Conservation (phyloP, 64 coral and sea anemone species). For the Montipora cactus region DNA sequence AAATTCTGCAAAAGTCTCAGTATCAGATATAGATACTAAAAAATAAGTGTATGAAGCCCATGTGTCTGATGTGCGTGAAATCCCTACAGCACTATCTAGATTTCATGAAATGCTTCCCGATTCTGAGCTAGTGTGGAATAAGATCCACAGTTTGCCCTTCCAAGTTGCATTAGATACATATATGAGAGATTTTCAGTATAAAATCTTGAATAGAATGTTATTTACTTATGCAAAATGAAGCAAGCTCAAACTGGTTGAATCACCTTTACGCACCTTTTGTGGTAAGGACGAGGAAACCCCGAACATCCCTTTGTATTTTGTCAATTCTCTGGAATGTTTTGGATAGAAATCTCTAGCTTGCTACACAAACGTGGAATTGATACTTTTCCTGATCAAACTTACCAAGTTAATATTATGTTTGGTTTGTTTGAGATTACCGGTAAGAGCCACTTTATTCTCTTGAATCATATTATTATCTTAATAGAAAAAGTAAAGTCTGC, state of each 20-base stretch:
- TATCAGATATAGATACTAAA: slow-evolving; percentile 3
- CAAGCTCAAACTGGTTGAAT: slow-evolving; percentile 8
- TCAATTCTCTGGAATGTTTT: neutral
- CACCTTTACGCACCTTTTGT: slow-evolving; percentile 2
- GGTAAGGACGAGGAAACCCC: slow-evolving; percentile 15
- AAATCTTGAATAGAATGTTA: slow-evolving; percentile 12
- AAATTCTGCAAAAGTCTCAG: slow-evolving; percentile 12
- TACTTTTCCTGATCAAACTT: neutral
- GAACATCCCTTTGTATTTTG: neutral
- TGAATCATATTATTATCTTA: neutral
- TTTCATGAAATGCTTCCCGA: neutral
- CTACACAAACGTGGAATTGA: neutral
- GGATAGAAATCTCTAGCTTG: neutral
- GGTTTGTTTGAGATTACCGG: neutral
- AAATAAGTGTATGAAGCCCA: neutral
- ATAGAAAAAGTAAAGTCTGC: too few relatives aligned
- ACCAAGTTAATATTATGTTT: slow-evolving; percentile 25
- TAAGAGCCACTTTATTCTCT: slow-evolving; percentile 11
- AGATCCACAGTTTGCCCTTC: slow-evolving; percentile 4
- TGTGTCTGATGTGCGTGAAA: neutral
- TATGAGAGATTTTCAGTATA: neutral
- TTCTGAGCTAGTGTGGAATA: slow-evolving; percentile 25
- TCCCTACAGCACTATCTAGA: too few relatives aligned
- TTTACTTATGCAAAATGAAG: slow-evolving; percentile 1
- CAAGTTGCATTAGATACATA: slow-evolving; percentile 2